A percentile compares a stretch with the other conserved stretches of the same genome.
phyloP scores from a whole-genome alignment of 2,113 vertebrate genomes.

The Dinomys branickii region DNA sequence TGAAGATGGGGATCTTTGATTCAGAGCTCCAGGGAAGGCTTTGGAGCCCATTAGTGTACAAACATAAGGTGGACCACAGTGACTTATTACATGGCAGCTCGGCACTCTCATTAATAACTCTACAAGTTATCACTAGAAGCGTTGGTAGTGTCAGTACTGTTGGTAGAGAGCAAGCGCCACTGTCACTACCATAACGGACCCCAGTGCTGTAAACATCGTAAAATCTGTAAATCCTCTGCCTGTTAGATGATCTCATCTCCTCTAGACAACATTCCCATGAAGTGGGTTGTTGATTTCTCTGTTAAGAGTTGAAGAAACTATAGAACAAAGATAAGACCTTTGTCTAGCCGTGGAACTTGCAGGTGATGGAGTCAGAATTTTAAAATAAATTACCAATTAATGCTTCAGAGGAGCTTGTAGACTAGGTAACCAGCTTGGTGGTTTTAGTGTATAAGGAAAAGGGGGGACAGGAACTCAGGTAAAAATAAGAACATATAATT shows the following conservation, averaged over 20 bases:
- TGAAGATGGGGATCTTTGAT: neutral
- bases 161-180: neutral
- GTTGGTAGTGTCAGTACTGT: neutral
- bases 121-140: neutral
- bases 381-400: conserved; percentile 9
- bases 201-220: neutral
- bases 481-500: neutral
- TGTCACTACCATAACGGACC: neutral
- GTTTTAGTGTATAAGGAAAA: conserved; percentile 15
- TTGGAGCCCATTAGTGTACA: neutral
- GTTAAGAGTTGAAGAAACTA: neutral
- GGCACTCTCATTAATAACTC: neutral
- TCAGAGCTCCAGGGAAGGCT: neutral
- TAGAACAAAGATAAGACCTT: neutral
- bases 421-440: neutral
- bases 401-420: conserved; percentile 16
- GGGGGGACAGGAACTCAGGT: neutral
- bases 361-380: neutral
- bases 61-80: neutral
- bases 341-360: neutral
- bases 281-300: neutral
- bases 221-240: neutral
- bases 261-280: neutral
- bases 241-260: neutral
- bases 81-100: neutral